Percentiles rank a stretch among this genome's conserved stretches.
These are phyloP conservation scores for Agelastica alni DNA, from an alignment of 2,888 invertebrate species.

Conservation along the genomic window DNA sequence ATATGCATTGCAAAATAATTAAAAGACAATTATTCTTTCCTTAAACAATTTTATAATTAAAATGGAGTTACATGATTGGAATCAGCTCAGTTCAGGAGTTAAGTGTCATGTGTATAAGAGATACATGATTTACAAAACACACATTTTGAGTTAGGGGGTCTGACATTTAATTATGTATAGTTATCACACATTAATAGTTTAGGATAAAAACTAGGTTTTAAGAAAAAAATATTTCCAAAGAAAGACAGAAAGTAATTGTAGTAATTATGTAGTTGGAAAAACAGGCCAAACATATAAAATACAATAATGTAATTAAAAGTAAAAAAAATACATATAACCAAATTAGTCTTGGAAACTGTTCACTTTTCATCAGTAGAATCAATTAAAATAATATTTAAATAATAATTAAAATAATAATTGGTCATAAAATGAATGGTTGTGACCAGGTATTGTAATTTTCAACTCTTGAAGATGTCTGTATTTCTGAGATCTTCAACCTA, in stretches of 20 bases:
- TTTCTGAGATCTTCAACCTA: slow-evolving; percentile 2
- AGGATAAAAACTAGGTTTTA: no score
- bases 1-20: neutral
- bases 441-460: slow-evolving; percentile 1
- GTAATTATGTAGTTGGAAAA: neutral
- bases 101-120: neutral
- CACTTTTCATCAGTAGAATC: neutral
- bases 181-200: no score
- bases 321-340: no score
- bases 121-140: slow-evolving; percentile 7
- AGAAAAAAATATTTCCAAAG: no score
- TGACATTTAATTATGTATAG: no score
- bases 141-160: slow-evolving; percentile 7
- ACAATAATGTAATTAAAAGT: no score
- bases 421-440: slow-evolving; percentile 2
- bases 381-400: no score
- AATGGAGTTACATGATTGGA: slow-evolving; percentile 10
- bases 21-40: neutral
- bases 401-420: neutral
- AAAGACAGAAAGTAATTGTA: slow-evolving; percentile 1
- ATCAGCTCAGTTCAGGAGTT: slow-evolving; percentile 4
- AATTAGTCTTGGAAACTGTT: no score
- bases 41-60: slow-evolving; percentile 1
- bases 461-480: slow-evolving; percentile 7
- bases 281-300: neutral